Evolutionary conservation across 2,888 invertebrate species (phyloP), one percentile per base, ranked within the genome.

Genomic region (Achlya flavicornis): DNA sequence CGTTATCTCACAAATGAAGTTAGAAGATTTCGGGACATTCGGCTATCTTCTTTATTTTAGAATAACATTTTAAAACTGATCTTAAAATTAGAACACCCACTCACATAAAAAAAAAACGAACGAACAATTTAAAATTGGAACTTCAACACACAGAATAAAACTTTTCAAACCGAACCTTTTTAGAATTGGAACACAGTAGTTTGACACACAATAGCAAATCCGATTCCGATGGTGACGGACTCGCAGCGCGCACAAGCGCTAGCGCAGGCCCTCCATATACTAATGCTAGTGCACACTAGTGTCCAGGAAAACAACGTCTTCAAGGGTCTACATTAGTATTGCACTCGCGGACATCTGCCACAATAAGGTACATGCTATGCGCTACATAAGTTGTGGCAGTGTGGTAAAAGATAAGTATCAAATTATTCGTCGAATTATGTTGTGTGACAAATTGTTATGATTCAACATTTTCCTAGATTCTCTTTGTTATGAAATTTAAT

Each of bases 261-360:
- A 66, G 72, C 87, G 87, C 86, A 79, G 75, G 83, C 83, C 80
- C 80, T 81, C 85, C 85, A 80, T 78, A 82, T 75, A 88, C 92
- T 91, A 87, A 84, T 77, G 84, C 81, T 82, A 82, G 81, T 75
- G 69, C 74, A 77, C 84, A 81, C 80, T 84, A 84, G 81, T 75
- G 80, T 84, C 83, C 91, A 88, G 90, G 90, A 89, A 88, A 86
- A 84, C 81, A 75, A 70, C 72, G 68, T 64, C 68, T 69, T 71
- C 76, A 82, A 83, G 86, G 86, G 88, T 81, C 79, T 67, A 64
- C 81, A 90, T 91, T 90, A 81, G 85, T 88, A 90, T 88, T 82
- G 78, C 84, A 82, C 67, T 68, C 85, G 76, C 83, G 88, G 77
- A 73, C 64, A 66, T 61, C 64, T 32, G 16, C 33, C n/a, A 57